Conservation (phyloP, 2,797 vertebrate genomes). For the Helarctos malayanus region DNA sequence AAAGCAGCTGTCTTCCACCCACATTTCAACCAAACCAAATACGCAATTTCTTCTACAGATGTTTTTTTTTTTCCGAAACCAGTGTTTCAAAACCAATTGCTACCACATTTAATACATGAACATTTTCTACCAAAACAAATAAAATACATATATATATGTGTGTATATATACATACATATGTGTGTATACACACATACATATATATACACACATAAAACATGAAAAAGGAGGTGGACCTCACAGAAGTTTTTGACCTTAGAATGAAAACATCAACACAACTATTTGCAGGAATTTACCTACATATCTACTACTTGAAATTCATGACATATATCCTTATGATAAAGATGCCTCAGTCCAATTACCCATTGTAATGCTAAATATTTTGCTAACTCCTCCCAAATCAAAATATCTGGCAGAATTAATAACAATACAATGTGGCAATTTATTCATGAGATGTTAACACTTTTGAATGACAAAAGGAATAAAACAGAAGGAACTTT, state of each 20-base stretch:
- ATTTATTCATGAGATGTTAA: neutral
- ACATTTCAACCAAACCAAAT: constrained; percentile 64
- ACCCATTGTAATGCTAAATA: neutral
- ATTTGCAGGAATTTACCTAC: neutral
- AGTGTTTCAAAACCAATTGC: constrained; percentile 47
- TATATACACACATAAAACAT: neutral
- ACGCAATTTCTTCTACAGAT: constrained; percentile 62
- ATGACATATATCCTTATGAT: neutral
- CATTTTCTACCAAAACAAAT: neutral
- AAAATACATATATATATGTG: neutral
- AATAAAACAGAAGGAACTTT: neutral
- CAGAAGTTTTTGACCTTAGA: neutral
- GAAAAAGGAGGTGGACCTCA: neutral
- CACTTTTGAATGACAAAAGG: neutral
- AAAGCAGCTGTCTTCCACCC: constrained; percentile 49
- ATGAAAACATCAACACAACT: neutral
- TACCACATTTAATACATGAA: neutral
- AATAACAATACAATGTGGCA: neutral
- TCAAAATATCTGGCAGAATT: neutral
- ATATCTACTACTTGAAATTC: neutral
- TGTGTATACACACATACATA: too few relatives aligned
- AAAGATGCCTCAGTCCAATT: neutral
- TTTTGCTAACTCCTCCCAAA: neutral
- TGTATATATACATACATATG: too few relatives aligned
- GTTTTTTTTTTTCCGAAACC: constrained; percentile 51